phyloP scores from a whole-genome alignment of 1,140 invertebrate genomes.

The Portunus trituberculatus region DNA sequence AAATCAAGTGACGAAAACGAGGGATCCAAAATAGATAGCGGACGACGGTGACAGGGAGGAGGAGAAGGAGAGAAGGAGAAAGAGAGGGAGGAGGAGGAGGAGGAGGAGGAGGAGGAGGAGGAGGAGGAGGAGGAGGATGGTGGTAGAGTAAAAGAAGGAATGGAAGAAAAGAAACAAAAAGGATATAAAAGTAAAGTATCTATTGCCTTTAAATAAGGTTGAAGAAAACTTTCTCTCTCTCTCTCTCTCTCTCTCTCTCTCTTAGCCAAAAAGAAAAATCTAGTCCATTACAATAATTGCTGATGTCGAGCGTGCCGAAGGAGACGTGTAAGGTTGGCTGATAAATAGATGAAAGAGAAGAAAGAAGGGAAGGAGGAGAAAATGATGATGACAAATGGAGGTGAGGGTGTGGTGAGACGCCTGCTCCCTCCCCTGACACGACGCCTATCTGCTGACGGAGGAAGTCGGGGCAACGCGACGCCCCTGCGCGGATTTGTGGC shows the following conservation, averaged over 20 bases:
- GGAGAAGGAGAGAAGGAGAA: constrained; percentile 28
- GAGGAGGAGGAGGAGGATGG: background rate
- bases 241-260: no score
- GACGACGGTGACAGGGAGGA: constrained; percentile 61
- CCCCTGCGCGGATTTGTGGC: no score
- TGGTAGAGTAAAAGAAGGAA: background rate
- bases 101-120: constrained; percentile 24
- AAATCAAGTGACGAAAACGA: constrained; percentile 78
- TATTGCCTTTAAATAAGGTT: background rate
- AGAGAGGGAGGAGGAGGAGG: constrained; percentile 36
- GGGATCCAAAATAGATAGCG: constrained; percentile 76
- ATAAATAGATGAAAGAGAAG: constrained; percentile 47
- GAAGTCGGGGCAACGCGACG: background rate
- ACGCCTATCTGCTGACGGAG: constrained; percentile 34
- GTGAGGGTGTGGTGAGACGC: constrained; percentile 54
- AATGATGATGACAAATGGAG: constrained; percentile 66
- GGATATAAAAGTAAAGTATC: background rate
- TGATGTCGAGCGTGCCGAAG: background rate
- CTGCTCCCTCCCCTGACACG: constrained; percentile 18
- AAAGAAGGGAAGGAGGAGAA: constrained; percentile 36
- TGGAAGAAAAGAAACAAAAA: background rate
- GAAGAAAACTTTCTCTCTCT: no score
- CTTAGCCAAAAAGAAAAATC: background rate
- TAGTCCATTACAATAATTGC: background rate
- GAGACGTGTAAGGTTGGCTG: constrained; percentile 25